Base-by-base conservation (phyloP, 2,888 invertebrate genomes). In the Resseliella maxima region DNA sequence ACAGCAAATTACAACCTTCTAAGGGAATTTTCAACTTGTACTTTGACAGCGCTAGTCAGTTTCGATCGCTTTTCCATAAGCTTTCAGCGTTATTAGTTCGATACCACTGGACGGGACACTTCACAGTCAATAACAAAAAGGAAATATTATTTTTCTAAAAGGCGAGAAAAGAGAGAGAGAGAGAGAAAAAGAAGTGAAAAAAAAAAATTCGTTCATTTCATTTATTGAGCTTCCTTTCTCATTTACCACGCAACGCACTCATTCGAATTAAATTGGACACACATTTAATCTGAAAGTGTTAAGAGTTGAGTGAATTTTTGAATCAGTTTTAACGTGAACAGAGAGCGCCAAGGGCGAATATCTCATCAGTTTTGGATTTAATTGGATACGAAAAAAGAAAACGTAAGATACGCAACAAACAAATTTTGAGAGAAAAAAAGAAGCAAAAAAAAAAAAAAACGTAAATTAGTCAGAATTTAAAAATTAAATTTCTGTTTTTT, bases 11-110 rank as follows among this genome's bases (percentile, higher is more conserved):
- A 38, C 83, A 83, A 38, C 38, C 38, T 83, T 83, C 83, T 38
- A n/a, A 38, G 38, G 83, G 38, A 83, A 83, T 83, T 83, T 83
- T 83, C 83, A 83, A 83, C 2, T 83, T 38, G 38, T 36, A 85
- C 45, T 85, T 85, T 85, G 85, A 85, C 85, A 85, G 85, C 85
- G 85, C 85, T 31, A 85, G 85, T 45, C 85, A 85, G 85, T 85
- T 85, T 85, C 85, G 85, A 85, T 85, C 46, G 85, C 85, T 85
- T 85, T 85, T 85, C 45, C 41, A 41, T 85, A 46, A 85, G 85
- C 85, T 85, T 85, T 45, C 45, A 45, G n/a, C 38, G 38, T 45
- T 85, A 46, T 85, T 83, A 41, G 72, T 72, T 72, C 31, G 72
- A 72, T 24, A 59, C 59, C 59, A 35, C 72, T 31, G 72, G 31